These are phyloP conservation scores for Pseudomyrmex dendroicus DNA, from an alignment of 1,140 invertebrate genomes.

Conservation along the genomic window DNA sequence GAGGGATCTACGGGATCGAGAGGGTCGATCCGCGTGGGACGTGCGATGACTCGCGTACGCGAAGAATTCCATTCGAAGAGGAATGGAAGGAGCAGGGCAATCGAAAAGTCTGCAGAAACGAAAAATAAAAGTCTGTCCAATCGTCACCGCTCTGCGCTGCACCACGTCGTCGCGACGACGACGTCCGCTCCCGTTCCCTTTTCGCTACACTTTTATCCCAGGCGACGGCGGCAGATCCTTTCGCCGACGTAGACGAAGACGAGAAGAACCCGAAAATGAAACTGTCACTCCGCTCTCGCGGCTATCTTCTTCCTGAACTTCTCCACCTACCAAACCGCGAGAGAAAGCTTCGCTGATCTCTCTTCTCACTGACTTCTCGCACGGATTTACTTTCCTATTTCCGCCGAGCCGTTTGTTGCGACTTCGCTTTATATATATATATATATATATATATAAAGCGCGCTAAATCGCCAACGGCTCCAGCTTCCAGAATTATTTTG, in stretches of 20 bases:
- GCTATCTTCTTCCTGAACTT: slow-evolving; percentile 65
- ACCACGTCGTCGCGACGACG: slow-evolving; percentile 19
- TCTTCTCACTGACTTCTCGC: slow-evolving; percentile 47
- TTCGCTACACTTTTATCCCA: slow-evolving; percentile 54
- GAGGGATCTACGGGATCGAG: slow-evolving; percentile 31
- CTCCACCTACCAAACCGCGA: slow-evolving; percentile 34
- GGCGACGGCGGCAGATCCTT: slow-evolving; percentile 32
- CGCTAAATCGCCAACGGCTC: slow-evolving; percentile 15
- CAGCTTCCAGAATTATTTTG: slow-evolving; percentile 15
- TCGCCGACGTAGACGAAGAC: slow-evolving; percentile 42
- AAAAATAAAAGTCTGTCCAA: slow-evolving; percentile 57
- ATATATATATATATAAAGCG: not conserved
- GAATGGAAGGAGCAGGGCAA: not conserved
- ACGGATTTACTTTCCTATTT: slow-evolving; percentile 54
- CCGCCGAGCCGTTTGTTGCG: slow-evolving; percentile 15
- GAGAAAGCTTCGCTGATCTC: slow-evolving; percentile 51
- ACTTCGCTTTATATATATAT: not conserved
- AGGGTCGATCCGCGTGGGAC: slow-evolving; percentile 29
- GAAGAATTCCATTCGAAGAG: slow-evolving; percentile 43
- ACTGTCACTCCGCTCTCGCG: slow-evolving; percentile 77
- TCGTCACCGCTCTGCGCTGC: slow-evolving; percentile 27
- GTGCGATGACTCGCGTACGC: slow-evolving; percentile 33
- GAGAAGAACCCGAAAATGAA: slow-evolving; percentile 75
- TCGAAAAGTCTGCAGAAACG: slow-evolving; percentile 45
- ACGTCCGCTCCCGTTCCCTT: not conserved